These are phyloP conservation scores for Tauraco erythrolophus DNA, from an alignment of 2,113 vertebrate genomes.

Conservation along the genomic window DNA sequence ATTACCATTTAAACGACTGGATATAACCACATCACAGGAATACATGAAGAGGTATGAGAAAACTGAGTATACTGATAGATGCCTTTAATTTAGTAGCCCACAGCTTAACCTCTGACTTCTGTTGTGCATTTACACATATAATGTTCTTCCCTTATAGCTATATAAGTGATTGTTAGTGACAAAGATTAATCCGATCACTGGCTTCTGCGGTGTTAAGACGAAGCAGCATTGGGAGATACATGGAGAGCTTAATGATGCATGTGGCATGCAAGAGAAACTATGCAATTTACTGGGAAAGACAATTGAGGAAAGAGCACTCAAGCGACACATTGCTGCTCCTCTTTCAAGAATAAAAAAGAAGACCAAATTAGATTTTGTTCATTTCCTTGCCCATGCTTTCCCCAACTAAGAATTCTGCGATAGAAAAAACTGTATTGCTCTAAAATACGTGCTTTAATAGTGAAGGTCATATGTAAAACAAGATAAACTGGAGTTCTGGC, in stretches of 20 bases:
- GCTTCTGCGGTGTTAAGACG: background rate
- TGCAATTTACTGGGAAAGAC: constrained; percentile 18
- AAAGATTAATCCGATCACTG: constrained; percentile 38
- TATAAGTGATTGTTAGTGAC: background rate
- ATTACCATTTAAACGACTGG: background rate
- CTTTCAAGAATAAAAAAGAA: background rate
- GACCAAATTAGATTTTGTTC: background rate
- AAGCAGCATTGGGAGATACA: background rate
- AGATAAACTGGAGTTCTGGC: background rate
- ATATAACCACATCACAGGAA: background rate
- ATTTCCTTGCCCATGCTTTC: background rate
- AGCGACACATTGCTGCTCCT: background rate
- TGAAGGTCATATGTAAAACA: background rate
- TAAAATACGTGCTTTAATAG: background rate
- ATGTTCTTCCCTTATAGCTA: background rate
- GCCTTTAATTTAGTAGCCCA: background rate
- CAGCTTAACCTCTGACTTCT: background rate
- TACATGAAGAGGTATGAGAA: background rate
- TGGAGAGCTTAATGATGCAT: background rate
- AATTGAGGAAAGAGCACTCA: background rate
- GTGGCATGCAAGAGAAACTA: background rate
- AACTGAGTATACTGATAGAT: background rate
- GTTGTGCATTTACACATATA: background rate
- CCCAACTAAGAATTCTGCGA: background rate
- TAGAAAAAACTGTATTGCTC: background rate